These are phyloP conservation scores for Balanococcus diminutus DNA, from an alignment of 2,888 invertebrate species.

Conservation along the genomic window DNA sequence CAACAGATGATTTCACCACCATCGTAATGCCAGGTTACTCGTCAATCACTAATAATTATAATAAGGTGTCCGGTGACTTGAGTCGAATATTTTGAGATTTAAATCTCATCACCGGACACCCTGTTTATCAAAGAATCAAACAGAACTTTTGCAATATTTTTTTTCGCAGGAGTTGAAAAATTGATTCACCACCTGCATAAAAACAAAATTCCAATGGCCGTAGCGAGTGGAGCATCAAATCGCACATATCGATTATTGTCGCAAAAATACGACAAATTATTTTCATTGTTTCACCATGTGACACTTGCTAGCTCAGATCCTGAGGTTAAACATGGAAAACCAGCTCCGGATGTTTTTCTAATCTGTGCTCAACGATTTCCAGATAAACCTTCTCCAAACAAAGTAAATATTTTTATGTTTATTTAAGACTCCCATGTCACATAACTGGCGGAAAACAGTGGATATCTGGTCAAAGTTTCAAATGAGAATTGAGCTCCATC, in stretches of 20 bases:
- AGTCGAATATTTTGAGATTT: too few relatives aligned
- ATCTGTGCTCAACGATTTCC: conserved; percentile 76
- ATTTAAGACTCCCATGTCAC: too few relatives aligned
- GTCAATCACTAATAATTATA: too few relatives aligned
- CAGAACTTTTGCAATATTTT: conserved; percentile 48
- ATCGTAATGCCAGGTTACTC: too few relatives aligned
- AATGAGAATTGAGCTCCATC: too few relatives aligned
- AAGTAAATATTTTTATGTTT: too few relatives aligned
- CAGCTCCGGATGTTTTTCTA: conserved; percentile 87
- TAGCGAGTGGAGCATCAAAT: conserved; percentile 82
- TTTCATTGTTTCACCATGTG: conserved; percentile 75
- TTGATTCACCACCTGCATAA: conserved; percentile 77
- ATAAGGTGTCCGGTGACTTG: too few relatives aligned
- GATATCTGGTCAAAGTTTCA: too few relatives aligned
- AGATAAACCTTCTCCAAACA: conserved; percentile 69
- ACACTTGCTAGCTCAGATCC: conserved; percentile 83
- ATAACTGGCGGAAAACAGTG: too few relatives aligned
- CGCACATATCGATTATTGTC: conserved; percentile 73
- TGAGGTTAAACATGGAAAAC: conserved; percentile 84
- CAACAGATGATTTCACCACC: too few relatives aligned
- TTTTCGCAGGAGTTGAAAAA: conserved; percentile 73
- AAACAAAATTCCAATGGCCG: conserved; percentile 78
- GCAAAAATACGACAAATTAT: conserved; percentile 75
- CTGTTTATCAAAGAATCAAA: too few relatives aligned
- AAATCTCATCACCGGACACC: too few relatives aligned